Evolutionary conservation across 2,888 invertebrate genomes (phyloP), one percentile per base, ranked within the genome.

Genomic region (Sthenelais limicola): DNA sequence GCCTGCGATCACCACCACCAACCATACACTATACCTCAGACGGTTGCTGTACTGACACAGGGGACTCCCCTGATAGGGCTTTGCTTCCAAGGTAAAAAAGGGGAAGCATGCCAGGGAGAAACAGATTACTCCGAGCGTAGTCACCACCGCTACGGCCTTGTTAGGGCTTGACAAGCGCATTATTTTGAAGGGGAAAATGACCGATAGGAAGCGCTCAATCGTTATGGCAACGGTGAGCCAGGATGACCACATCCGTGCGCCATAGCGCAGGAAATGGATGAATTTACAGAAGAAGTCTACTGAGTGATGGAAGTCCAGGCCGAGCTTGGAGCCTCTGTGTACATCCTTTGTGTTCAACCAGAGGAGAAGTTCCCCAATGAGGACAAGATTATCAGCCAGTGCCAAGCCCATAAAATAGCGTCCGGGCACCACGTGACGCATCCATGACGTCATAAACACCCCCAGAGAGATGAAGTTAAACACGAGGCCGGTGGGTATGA

Each of bases 401-500:
- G 70, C 70, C 28, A 70, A 18, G 21, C 32, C 70, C 32, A 70
- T 33, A 26, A 70, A 70, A 28, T 70, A 70, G 33, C 38, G 54
- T 9, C 52, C 70, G 7, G 70, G 32, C 3, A 51, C 56, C 3
- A 51, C 38, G 15, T 54, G 52, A 4, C 70, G 33, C 54, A 70
- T 52, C 28, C 70, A 51, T 70, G 52, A 54, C 26, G 51, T 52
- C 38, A 70, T 15, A 28, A 70, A 70, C n/a, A 70, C 70, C 7
- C 52, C 35, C 7, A 49, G 38, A 18, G 56, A 52, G 18, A 70
- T 38, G 28, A 70, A 35, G 28, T 70, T 70, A 21, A 70, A 54
- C 7, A 54, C 38, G 32, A 70, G 28, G 26, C 70, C 70, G 24
- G 56, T 35, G n/a, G 70, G 70, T n/a, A 70, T 70, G 70, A 70